A percentile compares a stretch with the other conserved stretches of the same genome.
phyloP scores from a whole-genome alignment of 2,888 invertebrate species.

The Branchipolynoe longqiensis region DNA sequence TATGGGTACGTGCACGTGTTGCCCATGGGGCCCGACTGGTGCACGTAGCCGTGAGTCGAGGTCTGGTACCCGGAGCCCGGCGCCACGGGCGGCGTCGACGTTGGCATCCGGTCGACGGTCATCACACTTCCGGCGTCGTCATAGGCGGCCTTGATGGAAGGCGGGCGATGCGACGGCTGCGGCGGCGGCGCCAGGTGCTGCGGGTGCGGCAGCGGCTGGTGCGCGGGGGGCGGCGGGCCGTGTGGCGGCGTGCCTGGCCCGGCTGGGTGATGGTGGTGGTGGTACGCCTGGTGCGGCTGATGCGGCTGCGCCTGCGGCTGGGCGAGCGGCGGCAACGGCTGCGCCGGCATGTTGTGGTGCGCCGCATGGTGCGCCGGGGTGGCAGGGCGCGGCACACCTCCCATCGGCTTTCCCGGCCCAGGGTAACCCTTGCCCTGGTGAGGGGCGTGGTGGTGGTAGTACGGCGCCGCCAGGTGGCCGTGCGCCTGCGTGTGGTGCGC shows the following conservation, averaged over 20 bases:
- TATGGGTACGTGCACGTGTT: conserved; percentile 64
- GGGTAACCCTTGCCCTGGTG: no score
- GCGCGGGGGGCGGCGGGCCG: conserved; percentile 44
- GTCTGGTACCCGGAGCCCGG: conserved; percentile 51
- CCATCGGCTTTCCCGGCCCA: not conserved
- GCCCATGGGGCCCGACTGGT: conserved; percentile 63
- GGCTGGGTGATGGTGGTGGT: no score
- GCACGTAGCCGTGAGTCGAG: conserved; percentile 49
- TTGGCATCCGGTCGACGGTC: conserved; percentile 37
- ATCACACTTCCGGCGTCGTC: conserved; percentile 40
- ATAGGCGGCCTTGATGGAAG: conserved; percentile 21
- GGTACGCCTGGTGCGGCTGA: not conserved
- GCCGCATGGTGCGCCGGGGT: not conserved
- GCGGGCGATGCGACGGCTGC: not conserved
- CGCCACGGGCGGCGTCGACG: conserved; percentile 33
- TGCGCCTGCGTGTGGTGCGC: conserved; percentile 29
- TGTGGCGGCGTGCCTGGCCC: conserved; percentile 45
- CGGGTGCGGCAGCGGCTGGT: conserved; percentile 52
- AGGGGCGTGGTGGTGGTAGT: not conserved
- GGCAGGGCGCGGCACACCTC: not conserved
- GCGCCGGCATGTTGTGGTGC: conserved; percentile 31
- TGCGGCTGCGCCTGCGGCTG: conserved; percentile 41
- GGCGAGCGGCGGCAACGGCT: conserved; percentile 37
- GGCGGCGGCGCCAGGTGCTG: no score
- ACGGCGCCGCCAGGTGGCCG: not conserved